Evolutionary conservation across 1,140 invertebrate genomes (phyloP), one percentile per base, ranked within the genome.

Genomic region (Heterodera schachtii): DNA sequence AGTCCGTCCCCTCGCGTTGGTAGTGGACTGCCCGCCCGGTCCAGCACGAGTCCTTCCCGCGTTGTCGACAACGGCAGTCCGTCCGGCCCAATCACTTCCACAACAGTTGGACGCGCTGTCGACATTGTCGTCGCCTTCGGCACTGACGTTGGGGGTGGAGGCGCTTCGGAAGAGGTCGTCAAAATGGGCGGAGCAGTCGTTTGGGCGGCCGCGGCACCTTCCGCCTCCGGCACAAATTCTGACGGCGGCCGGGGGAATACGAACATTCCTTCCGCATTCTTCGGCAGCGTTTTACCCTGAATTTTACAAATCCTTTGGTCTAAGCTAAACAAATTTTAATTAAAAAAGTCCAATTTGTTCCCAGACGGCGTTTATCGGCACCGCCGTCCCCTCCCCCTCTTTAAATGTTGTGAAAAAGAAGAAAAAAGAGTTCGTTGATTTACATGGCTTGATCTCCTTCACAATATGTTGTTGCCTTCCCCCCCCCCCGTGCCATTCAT

Each of bases 51-150:
- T n/a, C 84, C 84, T 21, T 44, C 21, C n/a, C 43, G 44, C 73
- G 85, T 80, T 19, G 86, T 86, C 46, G 84, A 82, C 70, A 86
- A 44, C 47, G 86, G 83, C 67, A 75, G 21, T 16, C 76, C 82
- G 81, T 85, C 85, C 60, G 86, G 83, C 3, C 86, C 86, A 7
- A 87, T 73, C 21, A 87, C 67, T 31, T 31, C 47, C 52, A 84
- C 78, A 31, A 77, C 70, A 4, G 49, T 7, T 31, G 67, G 67
- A 11, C 67, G 11, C 67, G 21, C 4, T 19, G 69, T 31, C 41
- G 69, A 11, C 31, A 19, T 60, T 19, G 57, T 13, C 16, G 57
- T 64, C 16, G 57, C 19, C 57, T 11, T 64, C 57, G 57, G 5
- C 57, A 16, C 16, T 1, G 57, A 2, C 8, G 57, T 60, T 16